phyloP scores from a whole-genome alignment of 2,888 invertebrate genomes.

The Notocelia uddmanniana region DNA sequence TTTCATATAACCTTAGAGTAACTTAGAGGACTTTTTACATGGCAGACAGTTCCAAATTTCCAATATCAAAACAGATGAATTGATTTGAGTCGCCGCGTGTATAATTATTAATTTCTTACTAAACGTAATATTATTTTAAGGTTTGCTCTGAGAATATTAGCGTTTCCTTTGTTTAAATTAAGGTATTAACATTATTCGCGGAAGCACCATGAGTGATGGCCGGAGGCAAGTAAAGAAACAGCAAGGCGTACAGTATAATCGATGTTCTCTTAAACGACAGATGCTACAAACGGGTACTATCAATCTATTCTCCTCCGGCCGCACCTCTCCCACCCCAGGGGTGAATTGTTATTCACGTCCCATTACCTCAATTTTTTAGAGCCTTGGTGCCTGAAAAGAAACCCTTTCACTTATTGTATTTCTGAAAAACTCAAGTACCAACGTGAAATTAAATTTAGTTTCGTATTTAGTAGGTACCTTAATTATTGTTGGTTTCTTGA shows the following conservation, averaged over 20 bases:
- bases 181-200: constrained; percentile 73
- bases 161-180: too few relatives aligned
- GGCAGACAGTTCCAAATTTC: too few relatives aligned
- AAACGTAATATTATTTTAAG: too few relatives aligned
- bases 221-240: constrained; percentile 81
- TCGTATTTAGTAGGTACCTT: constrained; percentile 52
- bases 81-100: too few relatives aligned
- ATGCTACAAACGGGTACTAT: constrained; percentile 84
- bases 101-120: too few relatives aligned
- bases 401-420: constrained; percentile 83
- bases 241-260: constrained; percentile 80
- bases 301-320: constrained; percentile 73
- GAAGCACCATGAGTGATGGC: constrained; percentile 68
- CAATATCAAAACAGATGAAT: too few relatives aligned
- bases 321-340: constrained; percentile 60
- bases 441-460: constrained; percentile 73
- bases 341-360: constrained; percentile 85
- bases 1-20: too few relatives aligned
- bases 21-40: too few relatives aligned
- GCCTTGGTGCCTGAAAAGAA: constrained; percentile 78
- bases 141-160: constrained; percentile 66
- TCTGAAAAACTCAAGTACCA: constrained; percentile 73
- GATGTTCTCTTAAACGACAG: constrained; percentile 84
- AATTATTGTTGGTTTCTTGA: constrained; percentile 53
- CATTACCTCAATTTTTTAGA: constrained; percentile 85